Conservation (phyloP, 2,797 vertebrate genomes). For the Ispidina lecontei region DNA sequence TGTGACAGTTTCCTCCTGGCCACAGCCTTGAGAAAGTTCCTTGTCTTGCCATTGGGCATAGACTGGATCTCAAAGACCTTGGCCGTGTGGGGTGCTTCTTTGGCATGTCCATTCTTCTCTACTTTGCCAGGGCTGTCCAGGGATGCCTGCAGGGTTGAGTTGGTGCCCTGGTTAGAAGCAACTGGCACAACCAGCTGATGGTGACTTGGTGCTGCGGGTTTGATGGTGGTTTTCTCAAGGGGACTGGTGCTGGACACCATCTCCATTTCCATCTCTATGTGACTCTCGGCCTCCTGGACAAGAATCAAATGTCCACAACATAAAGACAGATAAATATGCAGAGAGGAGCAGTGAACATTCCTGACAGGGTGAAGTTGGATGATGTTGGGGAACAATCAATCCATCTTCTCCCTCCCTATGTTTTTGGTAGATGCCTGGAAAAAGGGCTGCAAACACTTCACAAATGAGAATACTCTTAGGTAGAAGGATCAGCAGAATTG, state of each 20-base stretch:
- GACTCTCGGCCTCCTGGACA: conserved; percentile 88
- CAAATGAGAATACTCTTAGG: background rate
- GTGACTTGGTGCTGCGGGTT: conserved; percentile 81
- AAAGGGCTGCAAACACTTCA: background rate
- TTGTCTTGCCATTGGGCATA: conserved; percentile 93
- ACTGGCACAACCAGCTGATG: conserved; percentile 78
- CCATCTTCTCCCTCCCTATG: background rate
- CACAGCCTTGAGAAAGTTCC: conserved; percentile 90
- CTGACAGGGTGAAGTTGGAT: conserved; percentile 23
- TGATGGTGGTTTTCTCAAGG: conserved; percentile 86
- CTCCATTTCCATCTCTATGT: conserved; percentile 90
- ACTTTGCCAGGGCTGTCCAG: conserved; percentile 77
- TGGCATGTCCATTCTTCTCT: conserved; percentile 90
- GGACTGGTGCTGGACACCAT: conserved; percentile 90
- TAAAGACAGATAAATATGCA: conserved; percentile 41
- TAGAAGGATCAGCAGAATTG: background rate
- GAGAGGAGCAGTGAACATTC: background rate
- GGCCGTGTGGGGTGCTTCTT: conserved; percentile 79
- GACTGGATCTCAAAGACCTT: conserved; percentile 93
- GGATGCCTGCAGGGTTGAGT: conserved; percentile 72
- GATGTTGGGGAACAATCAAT: background rate
- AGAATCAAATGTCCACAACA: conserved; percentile 80
- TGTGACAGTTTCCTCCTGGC: conserved; percentile 97
- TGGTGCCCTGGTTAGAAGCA: conserved; percentile 77
- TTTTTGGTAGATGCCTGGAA: background rate